Percentiles rank a stretch among this genome's conserved stretches.
These are phyloP conservation scores for Butastur rufipennis DNA, from an alignment of 2,113 vertebrate species.

Conservation along the genomic window DNA sequence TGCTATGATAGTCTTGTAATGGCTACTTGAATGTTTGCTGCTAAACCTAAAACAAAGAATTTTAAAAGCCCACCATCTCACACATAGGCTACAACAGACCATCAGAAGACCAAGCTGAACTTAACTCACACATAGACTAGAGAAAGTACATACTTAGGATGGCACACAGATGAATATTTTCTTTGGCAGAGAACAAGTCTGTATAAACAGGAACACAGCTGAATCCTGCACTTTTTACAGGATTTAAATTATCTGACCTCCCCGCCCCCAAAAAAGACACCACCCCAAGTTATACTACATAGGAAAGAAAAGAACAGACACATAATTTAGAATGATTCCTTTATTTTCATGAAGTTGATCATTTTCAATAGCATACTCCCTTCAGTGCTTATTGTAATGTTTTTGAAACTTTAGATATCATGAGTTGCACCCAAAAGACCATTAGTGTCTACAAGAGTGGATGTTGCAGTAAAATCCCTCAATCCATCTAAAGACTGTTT, in stretches of 20 bases:
- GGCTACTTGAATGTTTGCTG: neutral
- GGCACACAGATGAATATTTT: slow-evolving; percentile 54
- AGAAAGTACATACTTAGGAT: slow-evolving; percentile 44
- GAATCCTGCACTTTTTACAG: neutral
- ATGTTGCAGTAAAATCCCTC: neutral
- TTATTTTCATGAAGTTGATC: neutral
- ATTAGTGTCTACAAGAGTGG: neutral
- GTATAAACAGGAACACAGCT: slow-evolving; percentile 34
- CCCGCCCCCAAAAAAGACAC: neutral
- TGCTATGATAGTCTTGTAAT: neutral
- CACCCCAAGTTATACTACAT: neutral
- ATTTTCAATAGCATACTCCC: neutral
- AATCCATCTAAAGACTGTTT: neutral
- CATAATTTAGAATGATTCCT: neutral
- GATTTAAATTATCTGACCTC: neutral
- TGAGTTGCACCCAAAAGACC: neutral
- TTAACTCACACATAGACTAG: slow-evolving; percentile 43
- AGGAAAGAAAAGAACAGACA: neutral
- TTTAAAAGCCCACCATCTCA: slow-evolving; percentile 23
- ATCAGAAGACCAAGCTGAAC: slow-evolving; percentile 39
- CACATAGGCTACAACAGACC: slow-evolving; percentile 28
- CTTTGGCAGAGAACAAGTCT: slow-evolving; percentile 56
- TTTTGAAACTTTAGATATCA: neutral
- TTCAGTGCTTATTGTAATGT: neutral
- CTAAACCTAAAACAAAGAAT: slow-evolving; percentile 44